Percentiles rank a stretch among this genome's conserved stretches.
These are phyloP conservation scores for Anabas testudineus DNA, from an alignment of 2,797 vertebrate genomes.

Conservation along the genomic window DNA sequence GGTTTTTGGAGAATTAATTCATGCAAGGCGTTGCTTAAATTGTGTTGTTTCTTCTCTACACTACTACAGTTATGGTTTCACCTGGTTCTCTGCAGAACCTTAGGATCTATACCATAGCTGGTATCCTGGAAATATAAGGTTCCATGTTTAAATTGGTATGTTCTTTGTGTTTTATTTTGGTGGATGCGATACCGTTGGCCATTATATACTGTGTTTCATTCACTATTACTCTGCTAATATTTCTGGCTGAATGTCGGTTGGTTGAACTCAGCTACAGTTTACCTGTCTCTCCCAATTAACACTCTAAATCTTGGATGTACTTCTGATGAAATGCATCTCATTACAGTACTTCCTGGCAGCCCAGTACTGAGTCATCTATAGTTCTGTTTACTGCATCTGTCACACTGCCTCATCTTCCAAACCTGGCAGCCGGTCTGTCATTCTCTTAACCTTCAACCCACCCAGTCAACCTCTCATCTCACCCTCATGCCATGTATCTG, in stretches of 20 bases:
- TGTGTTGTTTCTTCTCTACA: background rate
- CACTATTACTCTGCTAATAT: constrained; percentile 37
- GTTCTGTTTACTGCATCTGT: constrained; percentile 59
- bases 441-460: constrained; percentile 43
- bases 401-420: constrained; percentile 44
- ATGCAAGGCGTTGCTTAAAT: background rate
- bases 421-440: constrained; percentile 52
- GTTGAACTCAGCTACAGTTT: constrained; percentile 33
- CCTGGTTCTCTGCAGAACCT: background rate
- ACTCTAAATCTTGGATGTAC: constrained; percentile 44
- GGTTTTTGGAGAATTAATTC: background rate
- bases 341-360: constrained; percentile 62
- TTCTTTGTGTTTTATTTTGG: constrained; percentile 9
- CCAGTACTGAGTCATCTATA: constrained; percentile 41
- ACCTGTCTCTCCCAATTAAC: constrained; percentile 50
- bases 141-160: constrained; percentile 12
- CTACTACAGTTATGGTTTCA: background rate
- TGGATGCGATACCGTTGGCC: constrained; percentile 3
- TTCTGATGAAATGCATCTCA: constrained; percentile 64
- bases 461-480: constrained; percentile 46
- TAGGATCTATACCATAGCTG: background rate
- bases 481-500: constrained; percentile 31
- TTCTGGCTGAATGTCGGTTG: constrained; percentile 20
- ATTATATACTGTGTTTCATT: constrained; percentile 14
- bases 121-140: constrained; percentile 4